Conservation (phyloP, 1,140 invertebrate genomes). For the Trichoplusia ni region DNA sequence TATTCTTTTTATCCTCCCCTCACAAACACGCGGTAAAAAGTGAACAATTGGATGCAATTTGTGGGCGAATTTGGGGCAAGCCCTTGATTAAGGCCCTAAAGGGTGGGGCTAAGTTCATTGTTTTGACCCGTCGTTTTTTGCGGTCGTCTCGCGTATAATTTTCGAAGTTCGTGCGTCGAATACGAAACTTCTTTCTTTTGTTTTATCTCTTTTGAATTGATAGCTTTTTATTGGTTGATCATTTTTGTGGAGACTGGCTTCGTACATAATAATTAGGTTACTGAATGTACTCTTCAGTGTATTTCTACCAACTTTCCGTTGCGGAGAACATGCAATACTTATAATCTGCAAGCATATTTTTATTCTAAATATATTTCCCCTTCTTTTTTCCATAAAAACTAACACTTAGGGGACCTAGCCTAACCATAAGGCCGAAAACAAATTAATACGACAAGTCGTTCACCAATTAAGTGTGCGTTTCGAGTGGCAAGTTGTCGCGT, state of each 20-base stretch:
- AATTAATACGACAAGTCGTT: conserved; percentile 55
- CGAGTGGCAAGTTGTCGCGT: conserved; percentile 31
- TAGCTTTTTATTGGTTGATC: not conserved
- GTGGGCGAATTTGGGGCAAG: conserved; percentile 75
- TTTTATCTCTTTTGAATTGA: not conserved
- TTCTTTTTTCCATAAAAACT: too few relatives aligned
- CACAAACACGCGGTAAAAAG: conserved; percentile 74
- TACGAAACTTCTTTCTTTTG: conserved; percentile 41
- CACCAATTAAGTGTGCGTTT: conserved; percentile 61
- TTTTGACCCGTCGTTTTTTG: conserved; percentile 65
- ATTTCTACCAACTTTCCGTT: too few relatives aligned
- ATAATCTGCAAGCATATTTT: too few relatives aligned
- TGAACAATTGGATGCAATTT: conserved; percentile 81
- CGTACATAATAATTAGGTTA: too few relatives aligned
- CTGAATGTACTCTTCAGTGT: too few relatives aligned
- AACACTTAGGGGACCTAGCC: too few relatives aligned
- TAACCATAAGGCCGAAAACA: not conserved
- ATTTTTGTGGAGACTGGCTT: not conserved
- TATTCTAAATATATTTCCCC: too few relatives aligned
- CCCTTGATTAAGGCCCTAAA: conserved; percentile 69
- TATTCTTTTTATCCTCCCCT: conserved; percentile 68
- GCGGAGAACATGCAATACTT: too few relatives aligned
- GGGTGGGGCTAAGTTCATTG: conserved; percentile 64
- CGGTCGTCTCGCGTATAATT: conserved; percentile 51
- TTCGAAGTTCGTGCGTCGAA: conserved; percentile 49